Conservation (phyloP, 2,113 vertebrate genomes). For the Arizona elegans region DNA sequence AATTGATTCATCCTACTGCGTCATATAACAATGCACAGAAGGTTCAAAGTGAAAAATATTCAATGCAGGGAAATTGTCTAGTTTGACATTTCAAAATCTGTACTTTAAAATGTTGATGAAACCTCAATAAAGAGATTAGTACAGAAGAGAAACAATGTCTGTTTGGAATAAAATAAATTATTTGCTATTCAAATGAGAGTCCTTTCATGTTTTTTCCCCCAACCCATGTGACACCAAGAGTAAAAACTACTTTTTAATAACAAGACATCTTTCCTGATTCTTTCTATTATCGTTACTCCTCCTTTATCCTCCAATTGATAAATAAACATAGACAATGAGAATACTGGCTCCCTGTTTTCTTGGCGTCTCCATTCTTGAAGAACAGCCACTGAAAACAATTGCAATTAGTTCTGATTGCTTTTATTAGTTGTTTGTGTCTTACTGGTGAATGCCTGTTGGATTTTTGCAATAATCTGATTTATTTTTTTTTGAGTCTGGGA, state of each 20-base stretch:
- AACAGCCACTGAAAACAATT: background rate
- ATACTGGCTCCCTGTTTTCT: background rate
- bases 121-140: background rate
- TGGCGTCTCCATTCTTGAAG: background rate
- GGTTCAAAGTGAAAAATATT: background rate
- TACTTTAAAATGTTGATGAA: background rate
- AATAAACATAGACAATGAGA: background rate
- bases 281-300: background rate
- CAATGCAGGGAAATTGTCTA: background rate
- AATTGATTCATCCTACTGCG: background rate
- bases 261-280: background rate
- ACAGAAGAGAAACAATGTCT: background rate
- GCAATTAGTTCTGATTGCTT: background rate
- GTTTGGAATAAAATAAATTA: background rate
- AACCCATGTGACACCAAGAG: background rate
- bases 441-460: background rate
- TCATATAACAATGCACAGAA: background rate
- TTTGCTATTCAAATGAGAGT: background rate
- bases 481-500: background rate
- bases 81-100: background rate
- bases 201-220: background rate
- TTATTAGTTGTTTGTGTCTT: background rate
- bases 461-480: background rate
- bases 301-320: background rate
- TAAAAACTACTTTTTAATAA: background rate